Evolutionary conservation across 2,888 invertebrate species (phyloP).

Genomic region (Ectobius pallidus): DNA sequence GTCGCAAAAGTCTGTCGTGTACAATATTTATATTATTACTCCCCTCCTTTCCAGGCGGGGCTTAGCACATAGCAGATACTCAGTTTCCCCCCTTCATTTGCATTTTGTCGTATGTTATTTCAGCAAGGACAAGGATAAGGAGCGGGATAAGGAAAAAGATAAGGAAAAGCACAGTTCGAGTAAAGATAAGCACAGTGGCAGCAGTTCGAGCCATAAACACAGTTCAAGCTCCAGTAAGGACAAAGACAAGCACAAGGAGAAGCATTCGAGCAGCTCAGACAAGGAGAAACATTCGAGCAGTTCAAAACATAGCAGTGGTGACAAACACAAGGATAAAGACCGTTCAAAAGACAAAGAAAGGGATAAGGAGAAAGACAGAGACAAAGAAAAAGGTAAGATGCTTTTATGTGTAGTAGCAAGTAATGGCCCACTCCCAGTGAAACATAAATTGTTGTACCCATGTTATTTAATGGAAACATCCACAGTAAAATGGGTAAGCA

Average conservation of each 20-base stretch:
- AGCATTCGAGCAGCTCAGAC: constrained; percentile 56
- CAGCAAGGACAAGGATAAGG: no score
- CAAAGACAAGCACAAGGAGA: constrained; percentile 54
- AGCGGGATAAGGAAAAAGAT: no score
- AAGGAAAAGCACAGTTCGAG: constrained; percentile 51
- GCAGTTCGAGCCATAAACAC: constrained; percentile 46
- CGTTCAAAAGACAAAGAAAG: constrained; percentile 31
- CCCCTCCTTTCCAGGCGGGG: no score
- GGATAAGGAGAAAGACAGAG: constrained; percentile 33
- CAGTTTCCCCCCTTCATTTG: no score
- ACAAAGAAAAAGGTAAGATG: constrained; percentile 27
- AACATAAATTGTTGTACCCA: no score
- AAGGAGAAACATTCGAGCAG: constrained; percentile 53
- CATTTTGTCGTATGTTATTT: no score
- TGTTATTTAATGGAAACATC: no score
- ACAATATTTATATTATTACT: no score
- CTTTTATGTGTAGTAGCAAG: no score
- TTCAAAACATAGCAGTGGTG: constrained; percentile 35
- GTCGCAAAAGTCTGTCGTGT: no score
- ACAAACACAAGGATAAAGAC: constrained; percentile 25
- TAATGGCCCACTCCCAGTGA: not conserved
- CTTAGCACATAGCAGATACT: no score
- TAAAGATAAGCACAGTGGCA: constrained; percentile 43
- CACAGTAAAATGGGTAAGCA: no score
- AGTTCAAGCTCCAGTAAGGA: constrained; percentile 49